phyloP scores from a whole-genome alignment of 2,888 invertebrate species.

The Callimorpha dominula region DNA sequence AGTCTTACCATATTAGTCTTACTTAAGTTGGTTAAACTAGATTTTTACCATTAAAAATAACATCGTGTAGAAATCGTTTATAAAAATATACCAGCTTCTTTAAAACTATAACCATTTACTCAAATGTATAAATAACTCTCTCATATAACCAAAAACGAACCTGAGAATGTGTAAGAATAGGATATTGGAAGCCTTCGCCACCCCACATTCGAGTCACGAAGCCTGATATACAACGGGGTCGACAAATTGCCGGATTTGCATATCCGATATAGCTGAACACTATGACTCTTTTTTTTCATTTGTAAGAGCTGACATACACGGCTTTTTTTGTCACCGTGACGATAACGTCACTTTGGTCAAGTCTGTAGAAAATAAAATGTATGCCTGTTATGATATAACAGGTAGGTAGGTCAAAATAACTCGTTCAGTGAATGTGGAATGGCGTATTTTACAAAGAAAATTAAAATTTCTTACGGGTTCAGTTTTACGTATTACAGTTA shows the following conservation, averaged over 20 bases:
- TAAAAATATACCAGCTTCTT: too few species aligned
- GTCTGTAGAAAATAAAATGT: background rate
- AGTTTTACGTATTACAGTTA: too few species aligned
- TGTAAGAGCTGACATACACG: background rate
- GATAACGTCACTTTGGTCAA: background rate
- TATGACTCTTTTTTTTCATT: background rate
- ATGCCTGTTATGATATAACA: too few species aligned
- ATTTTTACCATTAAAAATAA: too few species aligned
- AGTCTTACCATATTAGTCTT: too few species aligned
- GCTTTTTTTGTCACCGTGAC: background rate
- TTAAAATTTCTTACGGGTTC: too few species aligned
- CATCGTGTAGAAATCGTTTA: too few species aligned
- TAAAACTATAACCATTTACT: too few species aligned
- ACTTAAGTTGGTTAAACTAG: too few species aligned
- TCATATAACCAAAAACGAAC: background rate
- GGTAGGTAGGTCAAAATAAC: too few species aligned
- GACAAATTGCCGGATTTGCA: slow-evolving; percentile 16
- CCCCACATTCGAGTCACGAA: slow-evolving; percentile 13
- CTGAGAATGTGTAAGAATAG: background rate
- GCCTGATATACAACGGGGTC: background rate
- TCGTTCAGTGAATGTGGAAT: too few species aligned
- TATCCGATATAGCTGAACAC: background rate
- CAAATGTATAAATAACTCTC: background rate
- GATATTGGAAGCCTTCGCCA: background rate
- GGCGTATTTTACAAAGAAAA: too few species aligned